Conservation (phyloP, 2,797 vertebrate species). For the Tolypeutes matacus region DNA sequence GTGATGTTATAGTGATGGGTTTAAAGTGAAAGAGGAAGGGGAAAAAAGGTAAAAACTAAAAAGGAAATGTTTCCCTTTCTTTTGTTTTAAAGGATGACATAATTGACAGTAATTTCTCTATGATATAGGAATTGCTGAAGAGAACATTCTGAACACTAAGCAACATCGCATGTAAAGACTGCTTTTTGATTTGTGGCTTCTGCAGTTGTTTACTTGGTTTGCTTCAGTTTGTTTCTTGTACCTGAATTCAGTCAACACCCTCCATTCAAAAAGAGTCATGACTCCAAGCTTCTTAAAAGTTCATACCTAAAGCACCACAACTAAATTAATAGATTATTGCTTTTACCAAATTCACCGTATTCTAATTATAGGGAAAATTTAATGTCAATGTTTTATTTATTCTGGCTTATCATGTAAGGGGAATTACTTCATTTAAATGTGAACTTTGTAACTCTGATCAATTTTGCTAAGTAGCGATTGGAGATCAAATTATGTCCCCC, state of each 20-base stretch:
- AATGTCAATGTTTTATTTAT: neutral
- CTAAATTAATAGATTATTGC: neutral
- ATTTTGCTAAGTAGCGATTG: neutral
- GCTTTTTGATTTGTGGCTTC: neutral
- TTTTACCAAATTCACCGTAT: neutral
- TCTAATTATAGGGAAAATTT: neutral
- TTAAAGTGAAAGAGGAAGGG: neutral
- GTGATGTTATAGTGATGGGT: neutral
- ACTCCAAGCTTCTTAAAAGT: neutral
- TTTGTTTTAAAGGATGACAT: neutral
- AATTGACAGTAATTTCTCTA: neutral
- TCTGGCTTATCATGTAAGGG: neutral
- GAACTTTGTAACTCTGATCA: neutral
- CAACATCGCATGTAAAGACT: neutral
- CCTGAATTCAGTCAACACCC: neutral
- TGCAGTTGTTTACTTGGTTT: neutral
- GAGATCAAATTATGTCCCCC: no score
- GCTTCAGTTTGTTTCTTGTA: neutral
- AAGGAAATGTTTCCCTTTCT: neutral
- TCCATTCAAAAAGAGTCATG: neutral
- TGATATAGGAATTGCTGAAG: neutral
- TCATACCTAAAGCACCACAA: neutral
- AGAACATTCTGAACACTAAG: neutral
- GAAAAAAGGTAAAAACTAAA: neutral
- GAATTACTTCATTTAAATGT: slow-evolving; percentile 28